Base-by-base conservation (phyloP, 2,888 invertebrate genomes). In the Elysia crispata region DNA sequence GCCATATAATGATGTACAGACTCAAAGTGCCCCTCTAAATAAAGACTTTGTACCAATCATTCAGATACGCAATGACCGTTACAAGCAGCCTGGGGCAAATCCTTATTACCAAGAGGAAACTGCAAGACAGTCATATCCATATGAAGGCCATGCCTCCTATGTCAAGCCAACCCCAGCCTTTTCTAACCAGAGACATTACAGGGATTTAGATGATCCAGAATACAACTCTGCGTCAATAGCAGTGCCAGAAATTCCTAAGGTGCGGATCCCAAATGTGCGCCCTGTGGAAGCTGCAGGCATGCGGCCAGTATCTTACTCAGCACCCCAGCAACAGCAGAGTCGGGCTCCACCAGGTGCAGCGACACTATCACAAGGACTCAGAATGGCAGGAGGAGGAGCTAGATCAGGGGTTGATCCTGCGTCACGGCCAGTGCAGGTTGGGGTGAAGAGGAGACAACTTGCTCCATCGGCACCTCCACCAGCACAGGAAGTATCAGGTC, bases 51-150 rank as follows among this genome's bases (percentile, higher is more conserved):
- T 81, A 20, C 87, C 87, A 11, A 77, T 83, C 25, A 84, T 87
- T 73, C 86, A 86, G 75, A 83, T 86, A 15, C 84, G 84, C 57
- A 87, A 86, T 80, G 87, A 87, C 76, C 84, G 85, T 66, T 87
- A 85, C 77, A 67, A 84, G 72, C 83, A 83, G 15, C 81, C 82
- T 23, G 79, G 31, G 20, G 25, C 69, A 11, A 74, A 69, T 23
- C 66, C 60, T n/a, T 20, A 60, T 20, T 60, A 60, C 60, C 60
- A 60, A 60, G 60, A 60, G 60, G 60, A 60, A 60, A 23, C 60
- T 20, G 60, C n/a, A 60, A 41, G 25, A 60, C 23, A 23, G 41
- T 62, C 28, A 60, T 23, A 1, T 18, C 41, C 3, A 41, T 41
- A 41, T 41, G 41, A 11, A 41, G 11, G 41, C 11, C 41, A 41